These are phyloP conservation scores for Hypotaenidia okinawae DNA, from an alignment of 2,797 vertebrate genomes.

Conservation along the genomic window DNA sequence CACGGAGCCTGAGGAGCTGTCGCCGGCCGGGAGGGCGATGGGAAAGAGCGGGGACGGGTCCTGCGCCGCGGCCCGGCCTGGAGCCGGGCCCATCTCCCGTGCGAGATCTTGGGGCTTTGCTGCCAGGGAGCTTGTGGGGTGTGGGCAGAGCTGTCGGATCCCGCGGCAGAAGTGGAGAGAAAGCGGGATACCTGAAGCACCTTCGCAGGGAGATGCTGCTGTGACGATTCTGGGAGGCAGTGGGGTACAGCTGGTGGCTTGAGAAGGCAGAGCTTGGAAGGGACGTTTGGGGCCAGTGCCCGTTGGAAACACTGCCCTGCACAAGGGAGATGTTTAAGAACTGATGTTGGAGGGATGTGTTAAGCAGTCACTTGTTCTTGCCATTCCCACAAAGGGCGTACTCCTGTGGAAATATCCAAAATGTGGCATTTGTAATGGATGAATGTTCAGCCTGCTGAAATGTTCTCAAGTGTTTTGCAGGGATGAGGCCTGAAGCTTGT, in stretches of 20 bases:
- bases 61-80: fast-evolving
- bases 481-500: not conserved
- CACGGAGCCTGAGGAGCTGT: not conserved
- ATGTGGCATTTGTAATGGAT: not conserved
- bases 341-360: too few relatives aligned
- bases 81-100: fast-evolving
- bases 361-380: not conserved
- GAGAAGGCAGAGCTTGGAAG: not conserved
- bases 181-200: fast-evolving
- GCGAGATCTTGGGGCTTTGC: fast-evolving
- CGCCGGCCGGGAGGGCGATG: too few relatives aligned
- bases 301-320: too few relatives aligned
- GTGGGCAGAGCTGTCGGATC: fast-evolving
- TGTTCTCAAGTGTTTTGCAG: not conserved
- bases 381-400: not conserved
- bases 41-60: not conserved
- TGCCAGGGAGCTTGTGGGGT: too few relatives aligned
- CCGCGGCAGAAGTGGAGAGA: not conserved
- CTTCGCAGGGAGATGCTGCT: not conserved
- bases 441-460: not conserved
- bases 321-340: not conserved
- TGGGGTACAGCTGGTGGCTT: not conserved
- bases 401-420: not conserved
- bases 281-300: not conserved
- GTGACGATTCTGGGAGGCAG: not conserved